Conservation (phyloP, 2,113 vertebrate species). For the Hirundichthys speculiger region DNA sequence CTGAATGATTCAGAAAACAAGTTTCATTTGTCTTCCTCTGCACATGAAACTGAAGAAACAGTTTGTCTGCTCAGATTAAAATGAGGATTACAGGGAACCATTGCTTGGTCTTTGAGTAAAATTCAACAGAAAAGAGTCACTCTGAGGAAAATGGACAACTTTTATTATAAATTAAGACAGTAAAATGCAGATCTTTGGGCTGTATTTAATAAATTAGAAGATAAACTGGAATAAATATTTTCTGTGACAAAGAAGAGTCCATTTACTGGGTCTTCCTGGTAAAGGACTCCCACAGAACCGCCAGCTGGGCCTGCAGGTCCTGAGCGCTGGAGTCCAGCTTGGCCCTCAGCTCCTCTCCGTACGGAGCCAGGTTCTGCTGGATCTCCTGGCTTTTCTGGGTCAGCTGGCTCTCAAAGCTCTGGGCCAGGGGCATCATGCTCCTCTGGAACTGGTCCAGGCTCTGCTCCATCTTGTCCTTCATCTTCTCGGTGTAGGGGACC, state of each 20-base stretch:
- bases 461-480: constrained; percentile 64
- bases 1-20: no score
- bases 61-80: no score
- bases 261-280: constrained; percentile 54
- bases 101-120: no score
- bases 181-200: no score
- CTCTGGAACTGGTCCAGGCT: constrained; percentile 70
- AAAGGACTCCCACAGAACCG: constrained; percentile 60
- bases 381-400: constrained; percentile 59
- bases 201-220: no score
- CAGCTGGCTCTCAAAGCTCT: constrained; percentile 64
- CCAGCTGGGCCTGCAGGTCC: constrained; percentile 55
- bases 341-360: constrained; percentile 54
- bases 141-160: no score
- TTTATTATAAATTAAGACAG: no score
- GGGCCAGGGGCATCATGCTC: constrained; percentile 64
- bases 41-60: no score
- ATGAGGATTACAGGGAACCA: no score
- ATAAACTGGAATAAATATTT: constrained; percentile 28
- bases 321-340: constrained; percentile 56
- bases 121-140: no score
- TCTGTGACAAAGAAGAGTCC: background rate
- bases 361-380: constrained; percentile 61
- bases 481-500: constrained; percentile 47
- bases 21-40: no score